Evolutionary conservation across 53 echinoderm and acorn worm genomes (phyloP).

Genomic region (Luidia sarsii): DNA sequence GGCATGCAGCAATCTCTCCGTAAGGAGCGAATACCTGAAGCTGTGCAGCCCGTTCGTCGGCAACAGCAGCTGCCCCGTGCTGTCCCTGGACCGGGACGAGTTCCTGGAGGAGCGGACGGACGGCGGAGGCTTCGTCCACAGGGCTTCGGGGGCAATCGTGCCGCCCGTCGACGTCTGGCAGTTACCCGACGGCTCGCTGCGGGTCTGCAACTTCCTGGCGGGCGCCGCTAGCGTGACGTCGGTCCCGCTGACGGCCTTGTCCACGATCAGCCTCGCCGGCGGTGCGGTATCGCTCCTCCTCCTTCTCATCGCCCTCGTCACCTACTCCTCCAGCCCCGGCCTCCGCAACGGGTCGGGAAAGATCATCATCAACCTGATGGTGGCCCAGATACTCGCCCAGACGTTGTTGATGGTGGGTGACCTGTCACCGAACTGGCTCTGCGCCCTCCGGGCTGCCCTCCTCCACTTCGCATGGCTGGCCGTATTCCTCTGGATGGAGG

Average conservation of each 20-base stretch:
- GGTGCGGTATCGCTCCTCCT: neutral
- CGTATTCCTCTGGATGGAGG: conserved; percentile 62
- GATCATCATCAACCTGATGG: conserved; percentile 10
- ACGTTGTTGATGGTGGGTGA: neutral
- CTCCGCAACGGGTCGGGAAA: conserved; percentile 10
- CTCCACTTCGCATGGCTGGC: conserved; percentile 58
- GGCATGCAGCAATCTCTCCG: neutral
- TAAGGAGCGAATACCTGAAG: neutral
- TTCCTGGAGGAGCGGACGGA: neutral
- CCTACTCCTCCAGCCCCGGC: neutral
- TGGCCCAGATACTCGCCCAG: conserved; percentile 4
- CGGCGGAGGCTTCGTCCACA: neutral
- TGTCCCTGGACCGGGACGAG: neutral
- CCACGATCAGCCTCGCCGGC: conserved; percentile 1
- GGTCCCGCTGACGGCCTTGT: neutral
- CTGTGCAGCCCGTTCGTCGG: conserved; percentile 10
- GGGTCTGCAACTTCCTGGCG: neutral
- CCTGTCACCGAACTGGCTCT: conserved; percentile 2
- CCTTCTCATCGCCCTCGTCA: neutral
- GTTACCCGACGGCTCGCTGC: conserved; percentile 3
- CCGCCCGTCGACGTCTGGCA: neutral
- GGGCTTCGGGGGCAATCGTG: neutral
- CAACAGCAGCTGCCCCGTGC: neutral
- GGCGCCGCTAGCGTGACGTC: neutral
- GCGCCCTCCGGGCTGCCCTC: conserved; percentile 25